Conservation (phyloP, 1,140 invertebrate genomes). For the Drosophila carrolli region DNA sequence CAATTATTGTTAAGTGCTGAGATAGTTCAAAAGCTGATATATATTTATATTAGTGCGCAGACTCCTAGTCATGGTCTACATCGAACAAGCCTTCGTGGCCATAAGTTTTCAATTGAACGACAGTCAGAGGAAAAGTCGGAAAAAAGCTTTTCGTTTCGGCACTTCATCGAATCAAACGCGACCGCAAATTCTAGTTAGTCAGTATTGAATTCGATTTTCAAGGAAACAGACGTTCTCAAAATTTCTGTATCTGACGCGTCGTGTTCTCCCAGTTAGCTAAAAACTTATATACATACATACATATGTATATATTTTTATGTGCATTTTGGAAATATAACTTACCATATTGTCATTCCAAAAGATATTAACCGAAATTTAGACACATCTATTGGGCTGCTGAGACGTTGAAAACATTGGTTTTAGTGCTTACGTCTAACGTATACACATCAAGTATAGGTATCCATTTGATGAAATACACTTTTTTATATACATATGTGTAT, state of each 20-base stretch:
- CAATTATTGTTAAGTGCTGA: not conserved
- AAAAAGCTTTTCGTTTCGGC: constrained; percentile 35
- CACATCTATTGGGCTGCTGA: not conserved
- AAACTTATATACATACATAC: constrained; percentile 18
- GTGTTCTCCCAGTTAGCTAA: constrained; percentile 21
- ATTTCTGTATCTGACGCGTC: constrained; percentile 23
- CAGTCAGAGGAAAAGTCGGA: constrained; percentile 18
- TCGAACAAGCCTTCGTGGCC: constrained; percentile 1
- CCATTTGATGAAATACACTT: not conserved
- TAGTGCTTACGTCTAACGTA: not conserved
- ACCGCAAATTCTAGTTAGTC: constrained; percentile 42
- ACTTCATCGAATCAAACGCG: constrained; percentile 23
- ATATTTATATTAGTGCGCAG: constrained; percentile 16
- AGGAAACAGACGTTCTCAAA: constrained; percentile 58
- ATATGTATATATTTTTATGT: constrained; percentile 41
- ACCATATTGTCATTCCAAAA: constrained; percentile 25
- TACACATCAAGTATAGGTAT: constrained; percentile 10
- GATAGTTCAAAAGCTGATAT: not conserved
- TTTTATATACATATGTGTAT: constrained; percentile 7
- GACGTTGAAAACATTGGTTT: constrained; percentile 3
- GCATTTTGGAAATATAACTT: constrained; percentile 22
- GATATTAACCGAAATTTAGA: constrained; percentile 3
- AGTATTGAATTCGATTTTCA: constrained; percentile 74
- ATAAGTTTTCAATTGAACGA: constrained; percentile 16
- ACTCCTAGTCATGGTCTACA: constrained; percentile 18